A percentile compares a stretch with the other conserved stretches of the same genome.
phyloP scores from a whole-genome alignment of 1,140 invertebrate species.

The Trichonephila clavipes region DNA sequence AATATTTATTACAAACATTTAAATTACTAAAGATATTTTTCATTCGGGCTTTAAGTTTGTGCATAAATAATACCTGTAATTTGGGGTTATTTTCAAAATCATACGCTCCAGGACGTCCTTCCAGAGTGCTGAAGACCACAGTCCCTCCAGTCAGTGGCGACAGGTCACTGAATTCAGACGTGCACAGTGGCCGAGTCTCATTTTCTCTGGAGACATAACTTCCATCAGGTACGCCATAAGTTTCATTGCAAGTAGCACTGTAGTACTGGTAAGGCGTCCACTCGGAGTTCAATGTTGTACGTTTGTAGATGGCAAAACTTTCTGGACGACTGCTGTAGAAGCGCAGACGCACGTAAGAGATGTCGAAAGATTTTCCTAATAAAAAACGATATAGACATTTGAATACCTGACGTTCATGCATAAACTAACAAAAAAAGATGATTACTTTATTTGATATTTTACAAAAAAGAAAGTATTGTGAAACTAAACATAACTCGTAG shows the following conservation, averaged over 20 bases:
- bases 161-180: conserved; percentile 97
- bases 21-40: no score
- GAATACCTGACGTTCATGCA: no score
- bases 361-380: conserved; percentile 97
- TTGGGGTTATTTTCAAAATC: conserved; percentile 93
- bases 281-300: conserved; percentile 86
- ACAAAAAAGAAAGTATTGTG: no score
- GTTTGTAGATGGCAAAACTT: conserved; percentile 97
- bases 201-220: conserved; percentile 87
- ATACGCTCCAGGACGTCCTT: conserved; percentile 94
- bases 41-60: no score
- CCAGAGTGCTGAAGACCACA: conserved; percentile 96
- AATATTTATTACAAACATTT: no score
- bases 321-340: conserved; percentile 97
- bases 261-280: conserved; percentile 99
- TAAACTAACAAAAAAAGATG: no score
- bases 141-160: conserved; percentile 97
- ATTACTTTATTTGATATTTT: no score
- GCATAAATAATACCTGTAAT: conserved; percentile 86
- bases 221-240: conserved; percentile 88
- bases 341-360: conserved; percentile 96
- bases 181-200: conserved; percentile 94
- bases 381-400: neutral
- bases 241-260: conserved; percentile 92
- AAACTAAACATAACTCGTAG: no score